Evolutionary conservation across 2,797 vertebrate species (phyloP), one percentile per base, ranked within the genome.

Genomic region (Lutjanus campechanus): DNA sequence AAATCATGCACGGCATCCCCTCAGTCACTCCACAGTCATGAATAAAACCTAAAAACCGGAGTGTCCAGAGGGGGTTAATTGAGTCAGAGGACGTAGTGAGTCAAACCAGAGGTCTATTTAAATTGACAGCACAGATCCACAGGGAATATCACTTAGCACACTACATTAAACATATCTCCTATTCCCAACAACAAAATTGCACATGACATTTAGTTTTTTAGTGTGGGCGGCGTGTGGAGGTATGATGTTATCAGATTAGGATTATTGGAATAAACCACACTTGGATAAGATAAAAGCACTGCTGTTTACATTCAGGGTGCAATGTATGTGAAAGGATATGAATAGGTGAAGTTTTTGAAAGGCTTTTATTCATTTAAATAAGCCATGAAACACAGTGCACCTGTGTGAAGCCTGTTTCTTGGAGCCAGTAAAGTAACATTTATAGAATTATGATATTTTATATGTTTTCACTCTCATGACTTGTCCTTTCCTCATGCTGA

Each of bases 31-130:
- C 12, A 16, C 73, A 70, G 68, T 77, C 59, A 82, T 75, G 69
- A 88, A 67, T 70, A 74, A 81, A 85, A 77, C 43, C 53, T 69
- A 20, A 72, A 86, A 69, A 71, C 17, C 7, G 0, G 19, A 77
- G 72, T 55, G 54, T 88, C 83, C 76, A 60, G 72, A 47, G 66
- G 83, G 43, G 72, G 69, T 82, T 88, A 83, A 91, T 91, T 82
- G 83, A 92, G 88, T 89, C 79, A 83, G 86, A 82, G 81, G 81
- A 85, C 50, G 72, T 63, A 17, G 67, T 90, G 88, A 92, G 82
- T 87, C 83, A 91, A 88, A 90, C 73, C 89, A 92, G 83, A 86
- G 75, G 74, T 54, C 82, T 56, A 80, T 86, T 82, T 78, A 89
- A 84, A 90, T 81, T 89, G 89, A 90, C 87, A 90, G 89, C 62